A percentile compares a stretch with the other conserved stretches of the same genome.
These are phyloP conservation scores for Daktulosphaira vitifoliae DNA, from an alignment of 1,140 invertebrate genomes.

Conservation along the genomic window DNA sequence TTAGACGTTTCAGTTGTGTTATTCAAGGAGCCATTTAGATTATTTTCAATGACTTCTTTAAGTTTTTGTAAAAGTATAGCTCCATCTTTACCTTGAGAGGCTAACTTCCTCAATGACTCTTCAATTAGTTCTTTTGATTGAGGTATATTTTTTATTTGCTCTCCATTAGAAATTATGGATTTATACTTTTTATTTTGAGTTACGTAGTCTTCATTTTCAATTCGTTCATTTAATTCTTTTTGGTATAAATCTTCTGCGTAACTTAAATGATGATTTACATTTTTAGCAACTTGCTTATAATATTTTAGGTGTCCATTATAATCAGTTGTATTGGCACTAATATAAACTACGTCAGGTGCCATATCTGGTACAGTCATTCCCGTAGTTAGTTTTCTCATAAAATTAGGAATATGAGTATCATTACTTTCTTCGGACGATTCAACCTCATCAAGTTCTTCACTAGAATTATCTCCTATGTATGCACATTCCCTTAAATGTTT, in stretches of 20 bases:
- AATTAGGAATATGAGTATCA: slow-evolving; percentile 16
- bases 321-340: neutral
- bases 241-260: slow-evolving; percentile 35
- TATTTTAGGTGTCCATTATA: neutral
- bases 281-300: slow-evolving; percentile 15
- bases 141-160: slow-evolving; percentile 37
- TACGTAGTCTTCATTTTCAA: slow-evolving; percentile 24
- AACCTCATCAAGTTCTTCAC: slow-evolving; percentile 47
- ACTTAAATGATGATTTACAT: slow-evolving; percentile 32
- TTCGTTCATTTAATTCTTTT: slow-evolving; percentile 28
- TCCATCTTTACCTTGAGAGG: slow-evolving; percentile 13
- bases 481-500: slow-evolving; percentile 67
- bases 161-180: slow-evolving; percentile 41
- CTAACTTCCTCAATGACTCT: slow-evolving; percentile 19
- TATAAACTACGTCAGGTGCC: slow-evolving; percentile 12
- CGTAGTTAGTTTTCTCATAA: slow-evolving; percentile 33
- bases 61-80: slow-evolving; percentile 8
- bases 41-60: slow-evolving; percentile 18
- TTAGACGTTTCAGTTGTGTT: neutral
- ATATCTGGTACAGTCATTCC: slow-evolving; percentile 28
- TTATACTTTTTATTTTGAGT: neutral
- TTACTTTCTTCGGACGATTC: slow-evolving; percentile 34
- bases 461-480: slow-evolving; percentile 68
- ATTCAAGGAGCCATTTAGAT: slow-evolving; percentile 6
- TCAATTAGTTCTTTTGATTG: slow-evolving; percentile 29